These are phyloP conservation scores for Tiliacea citrago DNA, from an alignment of 2,888 invertebrate species.

Conservation along the genomic window DNA sequence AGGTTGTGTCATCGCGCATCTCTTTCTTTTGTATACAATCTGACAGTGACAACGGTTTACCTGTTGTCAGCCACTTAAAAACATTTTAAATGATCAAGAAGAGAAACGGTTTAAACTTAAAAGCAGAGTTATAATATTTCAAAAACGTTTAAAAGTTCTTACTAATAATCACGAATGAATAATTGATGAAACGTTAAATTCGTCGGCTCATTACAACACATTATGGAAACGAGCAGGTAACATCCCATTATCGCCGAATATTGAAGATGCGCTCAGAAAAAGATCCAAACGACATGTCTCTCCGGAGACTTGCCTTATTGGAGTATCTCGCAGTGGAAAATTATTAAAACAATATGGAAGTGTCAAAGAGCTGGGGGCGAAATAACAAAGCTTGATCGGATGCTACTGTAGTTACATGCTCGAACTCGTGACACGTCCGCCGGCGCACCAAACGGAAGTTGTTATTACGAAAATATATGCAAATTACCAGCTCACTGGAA, in stretches of 20 bases:
- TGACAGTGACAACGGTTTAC: too few relatives aligned
- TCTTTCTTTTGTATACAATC: too few relatives aligned
- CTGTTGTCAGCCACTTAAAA: too few relatives aligned
- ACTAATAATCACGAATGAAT: slow-evolving; percentile 79
- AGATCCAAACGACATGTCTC: slow-evolving; percentile 49
- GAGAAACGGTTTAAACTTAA: slow-evolving; percentile 18
- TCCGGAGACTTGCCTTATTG: slow-evolving; percentile 45
- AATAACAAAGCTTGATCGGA: slow-evolving; percentile 66
- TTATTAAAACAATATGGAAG: slow-evolving; percentile 58
- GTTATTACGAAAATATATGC: slow-evolving; percentile 88
- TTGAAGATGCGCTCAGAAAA: slow-evolving; percentile 64
- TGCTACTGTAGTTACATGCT: slow-evolving; percentile 71
- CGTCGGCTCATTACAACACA: slow-evolving; percentile 78
- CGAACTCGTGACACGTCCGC: slow-evolving; percentile 81
- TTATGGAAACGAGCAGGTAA: slow-evolving; percentile 78
- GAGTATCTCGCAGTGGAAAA: slow-evolving; percentile 41
- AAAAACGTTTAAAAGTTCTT: slow-evolving; percentile 51
- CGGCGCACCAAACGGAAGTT: slow-evolving; percentile 84
- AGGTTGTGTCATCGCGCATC: too few relatives aligned
- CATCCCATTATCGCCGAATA: slow-evolving; percentile 79
- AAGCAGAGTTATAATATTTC: slow-evolving; percentile 15
- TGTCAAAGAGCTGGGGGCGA: slow-evolving; percentile 59
- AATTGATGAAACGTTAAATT: slow-evolving; percentile 81
- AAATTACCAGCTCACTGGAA: slow-evolving; percentile 84
- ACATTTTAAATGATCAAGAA: slow-evolving; percentile 11